Evolutionary conservation across 2,113 vertebrate species (phyloP), one percentile per base, ranked within the genome.

Genomic region (Oncorhynchus kisutch): DNA sequence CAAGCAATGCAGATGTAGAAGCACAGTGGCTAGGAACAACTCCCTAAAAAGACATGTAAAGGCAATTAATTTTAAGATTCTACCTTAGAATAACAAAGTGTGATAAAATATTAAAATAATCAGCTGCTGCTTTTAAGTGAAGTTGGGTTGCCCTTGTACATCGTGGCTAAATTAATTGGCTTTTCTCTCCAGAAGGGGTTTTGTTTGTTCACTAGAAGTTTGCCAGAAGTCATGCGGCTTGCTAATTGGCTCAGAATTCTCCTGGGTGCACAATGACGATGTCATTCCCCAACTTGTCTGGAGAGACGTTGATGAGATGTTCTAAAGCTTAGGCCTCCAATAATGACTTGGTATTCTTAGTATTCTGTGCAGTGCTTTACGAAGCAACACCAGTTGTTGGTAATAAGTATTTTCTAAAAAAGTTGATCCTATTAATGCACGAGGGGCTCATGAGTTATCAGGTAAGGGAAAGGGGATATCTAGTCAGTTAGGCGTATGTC

Each of bases 161-260:
- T 22, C 4, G 79, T 69, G 65, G 75, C 66, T 75, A 77, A 79
- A 65, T 68, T 66, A 65, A 84, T 77, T 60, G 75, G 68, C 77
- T 78, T 77, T 78, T 75, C 60, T 67, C 77, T 73, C 74, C 72
- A 78, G 75, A 80, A 78, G 77, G 57, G 76, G 82, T 79, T 86
- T 88, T 85, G 90, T 91, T 89, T 89, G 83, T 88, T 89, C 76
- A 66, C 39, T 4, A 25, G 14, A 45, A 45, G 39, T 45, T 45
- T 9, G 39, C 39, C 39, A 45, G 39, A 75, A 78, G 79, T 79
- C 72, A 84, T 67, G 77, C 73, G 80, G 79, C 80, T 82, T 82
- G 84, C 88, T 90, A 91, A 93, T 90, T 88, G 85, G 74, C 81
- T 86, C 57, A 83, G 81, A 75, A 45, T 80, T 88, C 88, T 91